Evolutionary conservation across 2,113 vertebrate genomes (phyloP), one percentile per base, ranked within the genome.

Genomic region (Thymallus thymallus): DNA sequence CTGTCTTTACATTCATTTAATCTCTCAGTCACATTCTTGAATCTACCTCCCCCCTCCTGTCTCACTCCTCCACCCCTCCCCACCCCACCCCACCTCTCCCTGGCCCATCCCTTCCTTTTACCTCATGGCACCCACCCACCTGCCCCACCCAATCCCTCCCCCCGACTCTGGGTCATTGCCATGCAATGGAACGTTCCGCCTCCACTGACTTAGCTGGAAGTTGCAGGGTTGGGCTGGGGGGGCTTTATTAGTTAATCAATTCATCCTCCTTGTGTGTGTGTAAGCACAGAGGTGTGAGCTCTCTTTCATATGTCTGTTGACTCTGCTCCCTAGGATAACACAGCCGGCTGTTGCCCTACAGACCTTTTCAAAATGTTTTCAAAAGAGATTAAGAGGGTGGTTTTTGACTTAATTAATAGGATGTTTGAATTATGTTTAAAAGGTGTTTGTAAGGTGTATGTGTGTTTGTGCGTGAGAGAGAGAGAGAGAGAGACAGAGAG

Each of bases 191-290:
- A 90, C 83, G 81, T 85, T 83, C 90, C 87, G 79, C 88, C 87
- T 89, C 84, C 86, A 77, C 86, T 84, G 41, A 87, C 76, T 80
- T 89, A 75, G 87, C 91, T 87, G 81, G 62, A 91, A 87, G 92
- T 86, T 45, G 45, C 88, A 90, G 90, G 93, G 93, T 86, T 91
- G 92, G 91, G 92, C 91, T 62, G 79, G 78, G 84, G 84, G 87
- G 85, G 86, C 75, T 93, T 92, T 91, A 92, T 78, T 90, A 85
- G 88, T 85, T 89, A 90, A 92, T 93, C 91, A 91, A 91, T 92
- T 61, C 80, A 85, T 86, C 79, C 88, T 86, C 84, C 81, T 84
- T 88, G 89, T 88, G 81, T 73, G 81, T 73, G 77, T 84, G 79
- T 75, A 91, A 91, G 86, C 91, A 32, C 90, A 87, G 80, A 88